Evolutionary conservation across 2,113 vertebrate genomes (phyloP), one percentile per base, ranked within the genome.

Genomic region (Psittacara wagleri): DNA sequence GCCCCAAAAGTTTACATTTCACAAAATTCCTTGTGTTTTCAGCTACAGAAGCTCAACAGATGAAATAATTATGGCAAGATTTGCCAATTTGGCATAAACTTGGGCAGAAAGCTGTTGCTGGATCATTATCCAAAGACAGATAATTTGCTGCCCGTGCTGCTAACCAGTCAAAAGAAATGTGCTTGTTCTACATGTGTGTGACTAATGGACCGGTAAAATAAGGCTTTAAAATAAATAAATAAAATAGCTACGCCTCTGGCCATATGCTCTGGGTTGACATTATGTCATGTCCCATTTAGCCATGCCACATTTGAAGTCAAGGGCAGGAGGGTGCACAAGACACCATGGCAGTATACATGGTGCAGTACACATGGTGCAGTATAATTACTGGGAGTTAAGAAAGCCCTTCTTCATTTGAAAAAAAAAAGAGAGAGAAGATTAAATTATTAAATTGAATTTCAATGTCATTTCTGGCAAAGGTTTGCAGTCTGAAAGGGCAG

Each of bases 341-440:
- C 24, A 24, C 39, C 0, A 0, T 25, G 23, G 19, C 39, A 7
- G 6, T 20, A 6, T 8, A 1, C 10, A 17, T 1, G 3, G 35
- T 7, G 31, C 23, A 35, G 41, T 33, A 39, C 31, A 57, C 43
- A 44, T 44, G 43, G 35, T 7, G 31, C 23, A 35, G 41, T 22
- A 43, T 31, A 59, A 59, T 43, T 27, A 57, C 4, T 0, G 3
- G 35, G 39, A 59, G 37, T 37, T 48, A 77, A 52, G 74, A 35
- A 57, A 95, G 7, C 17, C 49, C 10, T 52, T 62, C 29, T 61
- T 68, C 31, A 62, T 61, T 8, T 11, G 13, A n/a, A 70, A 55
- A 55, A 28, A 28, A 72, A 22, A 5, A 48, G 16, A 29, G 22
- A 51, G 46, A 74, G 31, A 51, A 57, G 54, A 55, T 51, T 46